Evolutionary conservation across 2,888 invertebrate genomes (phyloP), one percentile per base, ranked within the genome.

Genomic region (Neoascia interrupta): DNA sequence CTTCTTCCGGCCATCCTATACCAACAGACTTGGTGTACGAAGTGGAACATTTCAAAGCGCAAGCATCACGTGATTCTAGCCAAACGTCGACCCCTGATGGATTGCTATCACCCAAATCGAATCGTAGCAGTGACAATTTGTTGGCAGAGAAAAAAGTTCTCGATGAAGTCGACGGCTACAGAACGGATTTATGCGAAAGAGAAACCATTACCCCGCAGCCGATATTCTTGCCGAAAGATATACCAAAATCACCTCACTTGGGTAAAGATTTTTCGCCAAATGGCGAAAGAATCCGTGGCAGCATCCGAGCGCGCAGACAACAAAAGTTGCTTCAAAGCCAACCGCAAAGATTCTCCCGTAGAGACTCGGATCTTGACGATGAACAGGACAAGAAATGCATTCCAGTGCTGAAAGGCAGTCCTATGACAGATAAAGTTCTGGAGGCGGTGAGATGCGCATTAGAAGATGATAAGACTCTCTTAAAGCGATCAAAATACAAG

Each of bases 21-120:
- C 93, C 94, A 0, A 88, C 91, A 4, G 92, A 94, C 82, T 89
- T 96, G 34, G 90, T 95, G 11, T 92, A 92, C 51, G 96, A 96
- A 86, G 94, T 96, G 76, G 90, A 92, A 83, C 93, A 94, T 85
- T 96, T 94, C 86, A 89, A 89, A 69, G 92, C 91, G 58, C 86
- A 90, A n/a, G 64, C 81, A 10, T 83, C 82, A 51, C 86, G 85
- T 26, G 88, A 88, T 16, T 87, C 86, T 53, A 88, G 88, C 53
- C 82, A 86, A 6, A 88, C 88, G 31, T 88, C 88, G 26, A 85
- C 86, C 3, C 86, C 86, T 0, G 89, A 89, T 81, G 89, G 86
- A 45, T 83, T 88, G 1, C 70, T 87, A 13, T 87, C 89, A 23
- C 89, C 89, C 5, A 88, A 87, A 81, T 86, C 86, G 0, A 86